Conservation (phyloP, 1,140 invertebrate genomes). For the Maconellicoccus hirsutus region DNA sequence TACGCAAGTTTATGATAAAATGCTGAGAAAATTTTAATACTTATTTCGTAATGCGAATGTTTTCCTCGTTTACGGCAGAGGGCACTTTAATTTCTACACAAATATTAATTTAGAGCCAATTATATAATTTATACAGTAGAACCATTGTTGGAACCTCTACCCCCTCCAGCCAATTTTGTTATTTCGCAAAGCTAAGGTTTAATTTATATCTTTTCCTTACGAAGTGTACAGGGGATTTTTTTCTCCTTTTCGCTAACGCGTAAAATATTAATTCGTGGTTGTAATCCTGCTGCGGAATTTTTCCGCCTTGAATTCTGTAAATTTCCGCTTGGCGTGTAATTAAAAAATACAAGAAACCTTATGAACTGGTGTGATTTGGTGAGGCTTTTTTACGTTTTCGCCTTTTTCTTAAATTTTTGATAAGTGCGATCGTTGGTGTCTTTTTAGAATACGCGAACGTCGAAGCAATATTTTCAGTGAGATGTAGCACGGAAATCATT, state of each 20-base stretch:
- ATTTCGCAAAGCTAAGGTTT: not conserved
- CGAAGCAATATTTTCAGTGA: too few relatives aligned
- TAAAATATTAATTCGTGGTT: too few relatives aligned
- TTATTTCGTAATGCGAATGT: constrained; percentile 1
- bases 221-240: not conserved
- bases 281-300: too few relatives aligned
- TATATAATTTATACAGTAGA: not conserved
- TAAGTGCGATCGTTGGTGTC: too few relatives aligned
- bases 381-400: too few relatives aligned
- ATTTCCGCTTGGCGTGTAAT: too few relatives aligned
- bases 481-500: not conserved
- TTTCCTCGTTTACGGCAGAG: not conserved
- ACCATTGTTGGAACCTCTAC: not conserved
- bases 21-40: constrained; percentile 9
- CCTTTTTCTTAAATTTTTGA: too few relatives aligned
- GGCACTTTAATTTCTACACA: not conserved
- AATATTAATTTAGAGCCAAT: constrained; percentile 5
- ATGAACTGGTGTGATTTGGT: too few relatives aligned
- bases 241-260: too few relatives aligned
- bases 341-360: too few relatives aligned
- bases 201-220: not conserved
- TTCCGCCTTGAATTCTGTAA: too few relatives aligned
- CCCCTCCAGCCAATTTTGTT: not conserved
- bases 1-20: not conserved
- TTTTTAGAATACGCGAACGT: too few relatives aligned